Conservation (phyloP, 1,140 invertebrate species). For the Copidosoma floridanum region DNA sequence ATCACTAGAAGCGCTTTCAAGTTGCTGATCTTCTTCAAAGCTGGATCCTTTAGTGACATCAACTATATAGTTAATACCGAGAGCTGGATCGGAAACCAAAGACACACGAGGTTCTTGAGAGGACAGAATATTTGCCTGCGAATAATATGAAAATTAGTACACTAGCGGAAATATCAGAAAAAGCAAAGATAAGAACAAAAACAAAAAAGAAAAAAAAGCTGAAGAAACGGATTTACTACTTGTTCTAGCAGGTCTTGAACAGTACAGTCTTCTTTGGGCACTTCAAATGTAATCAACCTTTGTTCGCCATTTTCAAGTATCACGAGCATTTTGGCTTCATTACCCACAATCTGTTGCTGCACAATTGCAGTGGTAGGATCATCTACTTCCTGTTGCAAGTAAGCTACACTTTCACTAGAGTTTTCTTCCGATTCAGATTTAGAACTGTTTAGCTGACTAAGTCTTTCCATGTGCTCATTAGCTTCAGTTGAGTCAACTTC, state of each 20-base stretch:
- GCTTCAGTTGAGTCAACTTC: constrained; percentile 31
- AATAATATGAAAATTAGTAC: constrained; percentile 35
- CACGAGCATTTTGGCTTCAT: constrained; percentile 73
- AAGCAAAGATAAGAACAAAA: constrained; percentile 1
- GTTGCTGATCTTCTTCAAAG: neutral
- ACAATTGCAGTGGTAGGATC: constrained; percentile 47
- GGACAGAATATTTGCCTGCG: constrained; percentile 66
- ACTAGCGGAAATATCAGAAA: neutral
- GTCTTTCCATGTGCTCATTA: constrained; percentile 18
- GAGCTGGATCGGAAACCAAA: constrained; percentile 66
- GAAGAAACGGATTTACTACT: constrained; percentile 46
- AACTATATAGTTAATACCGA: constrained; percentile 75
- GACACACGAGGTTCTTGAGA: constrained; percentile 66
- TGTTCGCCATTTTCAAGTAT: constrained; percentile 71
- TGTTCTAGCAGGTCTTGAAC: constrained; percentile 77
- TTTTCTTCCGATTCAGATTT: constrained; percentile 34
- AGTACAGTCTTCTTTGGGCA: constrained; percentile 75
- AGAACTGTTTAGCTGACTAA: constrained; percentile 28
- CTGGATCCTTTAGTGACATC: constrained; percentile 50
- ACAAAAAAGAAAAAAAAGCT: constrained; percentile 8
- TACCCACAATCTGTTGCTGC: constrained; percentile 55
- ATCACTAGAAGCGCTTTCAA: neutral
- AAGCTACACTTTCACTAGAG: constrained; percentile 41
- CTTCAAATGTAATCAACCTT: constrained; percentile 73
- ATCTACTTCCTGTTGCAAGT: constrained; percentile 46